Conservation (phyloP, 2,113 vertebrate genomes). For the Mus musculus region GRCm39 chrX:126429501-126430000, state of each 20-base stretch:
- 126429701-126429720: not conserved
- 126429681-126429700: not conserved
- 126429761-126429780: not conserved
- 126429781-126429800: not conserved
- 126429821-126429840: not conserved
- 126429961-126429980: constrained; percentile 18
- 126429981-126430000: not conserved
- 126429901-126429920: not conserved
- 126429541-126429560: not conserved
- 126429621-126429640: not conserved
- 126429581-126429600: not conserved
- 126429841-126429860: not conserved
- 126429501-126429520: not conserved
- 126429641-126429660: not conserved
- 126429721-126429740: not conserved
- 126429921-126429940: not conserved
- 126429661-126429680: not conserved
- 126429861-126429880: not conserved
- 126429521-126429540: not conserved
- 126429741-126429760: not conserved
- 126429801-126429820: not conserved
- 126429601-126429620: not conserved
- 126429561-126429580: not conserved
- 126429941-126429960: not conserved
- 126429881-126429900: not conserved